Conservation (phyloP, 2,113 vertebrate species). For the Myrmecobius fasciatus region DNA sequence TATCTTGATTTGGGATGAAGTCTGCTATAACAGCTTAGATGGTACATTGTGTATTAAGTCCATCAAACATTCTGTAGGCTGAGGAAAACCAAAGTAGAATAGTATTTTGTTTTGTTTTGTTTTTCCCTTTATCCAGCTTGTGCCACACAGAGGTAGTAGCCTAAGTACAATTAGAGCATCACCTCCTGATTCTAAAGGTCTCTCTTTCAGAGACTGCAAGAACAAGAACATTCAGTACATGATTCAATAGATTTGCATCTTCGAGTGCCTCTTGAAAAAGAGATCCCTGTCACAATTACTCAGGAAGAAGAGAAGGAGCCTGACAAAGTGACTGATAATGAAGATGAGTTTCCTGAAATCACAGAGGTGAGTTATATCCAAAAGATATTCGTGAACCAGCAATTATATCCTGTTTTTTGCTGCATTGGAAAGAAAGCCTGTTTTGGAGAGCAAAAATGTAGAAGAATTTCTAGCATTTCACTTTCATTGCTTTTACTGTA, state of each 20-base stretch:
- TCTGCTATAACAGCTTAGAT: conserved; percentile 2
- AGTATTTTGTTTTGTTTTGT: background rate
- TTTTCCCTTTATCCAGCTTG: background rate
- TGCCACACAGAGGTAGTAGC: conserved; percentile 7
- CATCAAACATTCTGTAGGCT: background rate
- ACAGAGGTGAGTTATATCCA: conserved; percentile 86
- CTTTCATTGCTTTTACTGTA: conserved; percentile 40
- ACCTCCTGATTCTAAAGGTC: conserved; percentile 47
- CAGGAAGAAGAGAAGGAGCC: conserved; percentile 81
- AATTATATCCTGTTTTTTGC: conserved; percentile 28
- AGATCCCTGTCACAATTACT: conserved; percentile 89
- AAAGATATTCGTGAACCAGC: conserved; percentile 13
- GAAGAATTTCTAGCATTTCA: conserved; percentile 7
- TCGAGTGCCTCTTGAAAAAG: conserved; percentile 95
- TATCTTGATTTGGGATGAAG: conserved; percentile 10
- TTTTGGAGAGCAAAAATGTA: conserved; percentile 38
- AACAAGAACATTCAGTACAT: conserved; percentile 83
- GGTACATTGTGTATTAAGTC: background rate
- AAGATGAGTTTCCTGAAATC: conserved; percentile 93
- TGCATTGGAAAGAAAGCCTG: conserved; percentile 35
- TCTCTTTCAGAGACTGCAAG: conserved; percentile 88
- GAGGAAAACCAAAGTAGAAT: background rate
- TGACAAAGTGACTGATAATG: conserved; percentile 72
- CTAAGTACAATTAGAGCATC: conserved; percentile 37
- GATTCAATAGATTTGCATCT: conserved; percentile 89